These are phyloP conservation scores for Capitella teleta DNA, from an alignment of 1,140 invertebrate species.

Conservation along the genomic window DNA sequence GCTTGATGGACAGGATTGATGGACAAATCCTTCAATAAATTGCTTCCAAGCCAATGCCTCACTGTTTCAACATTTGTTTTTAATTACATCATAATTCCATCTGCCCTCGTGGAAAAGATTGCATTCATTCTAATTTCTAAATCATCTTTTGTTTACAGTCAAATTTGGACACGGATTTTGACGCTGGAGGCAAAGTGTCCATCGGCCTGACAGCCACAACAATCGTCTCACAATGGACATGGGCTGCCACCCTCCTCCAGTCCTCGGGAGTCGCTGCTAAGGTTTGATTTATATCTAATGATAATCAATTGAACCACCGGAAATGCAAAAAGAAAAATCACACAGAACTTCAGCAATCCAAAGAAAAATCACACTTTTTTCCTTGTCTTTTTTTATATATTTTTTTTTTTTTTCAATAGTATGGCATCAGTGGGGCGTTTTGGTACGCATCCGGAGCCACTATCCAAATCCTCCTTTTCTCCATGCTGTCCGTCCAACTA, in stretches of 20 bases:
- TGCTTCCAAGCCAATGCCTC: too few species aligned
- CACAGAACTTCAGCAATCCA: background rate
- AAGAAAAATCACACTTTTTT: background rate
- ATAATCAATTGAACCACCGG: background rate
- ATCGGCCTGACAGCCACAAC: constrained; percentile 40
- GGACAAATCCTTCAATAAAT: too few species aligned
- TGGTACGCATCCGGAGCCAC: constrained; percentile 43
- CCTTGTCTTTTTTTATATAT: background rate
- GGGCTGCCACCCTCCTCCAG: constrained; percentile 43
- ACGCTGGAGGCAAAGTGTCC: constrained; percentile 42
- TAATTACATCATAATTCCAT: too few species aligned
- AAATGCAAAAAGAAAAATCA: background rate
- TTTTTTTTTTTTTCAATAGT: constrained; percentile 27
- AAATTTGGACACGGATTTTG: constrained; percentile 39
- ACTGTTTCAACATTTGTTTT: too few species aligned
- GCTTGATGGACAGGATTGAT: too few species aligned
- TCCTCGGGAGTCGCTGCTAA: constrained; percentile 38
- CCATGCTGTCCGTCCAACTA: constrained; percentile 38
- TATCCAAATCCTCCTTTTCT: constrained; percentile 40
- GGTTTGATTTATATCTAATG: constrained; percentile 14
- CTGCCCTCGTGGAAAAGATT: too few species aligned
- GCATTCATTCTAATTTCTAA: too few species aligned
- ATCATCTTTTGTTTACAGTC: constrained; percentile 17
- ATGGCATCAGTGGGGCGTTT: constrained; percentile 40
- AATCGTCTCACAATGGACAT: constrained; percentile 44